Conservation (phyloP, 2,113 vertebrate genomes). For the Macrotus californicus region DNA sequence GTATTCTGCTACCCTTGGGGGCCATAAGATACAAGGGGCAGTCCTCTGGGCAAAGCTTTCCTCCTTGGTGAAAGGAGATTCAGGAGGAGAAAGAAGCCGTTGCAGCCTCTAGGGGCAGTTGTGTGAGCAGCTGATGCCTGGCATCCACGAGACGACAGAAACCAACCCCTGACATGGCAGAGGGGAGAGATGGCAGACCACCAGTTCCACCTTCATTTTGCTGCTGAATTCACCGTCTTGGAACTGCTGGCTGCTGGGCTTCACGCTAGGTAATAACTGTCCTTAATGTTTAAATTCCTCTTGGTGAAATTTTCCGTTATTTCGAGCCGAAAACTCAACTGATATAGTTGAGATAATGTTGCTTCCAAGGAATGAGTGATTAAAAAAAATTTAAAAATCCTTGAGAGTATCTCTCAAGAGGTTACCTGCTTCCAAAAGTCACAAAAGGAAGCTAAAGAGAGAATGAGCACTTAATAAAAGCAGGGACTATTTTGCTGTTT, state of each 20-base stretch:
- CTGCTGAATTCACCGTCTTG: background rate
- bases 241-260: background rate
- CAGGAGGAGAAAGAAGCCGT: background rate
- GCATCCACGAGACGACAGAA: accelerated
- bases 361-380: background rate
- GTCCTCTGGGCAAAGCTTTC: background rate
- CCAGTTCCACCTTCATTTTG: background rate
- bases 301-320: background rate
- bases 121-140: background rate
- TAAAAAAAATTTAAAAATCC: background rate
- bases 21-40: background rate
- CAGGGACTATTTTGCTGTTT: background rate
- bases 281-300: background rate
- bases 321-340: background rate
- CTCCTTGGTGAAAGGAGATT: background rate
- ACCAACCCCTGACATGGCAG: background rate
- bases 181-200: background rate
- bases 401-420: background rate
- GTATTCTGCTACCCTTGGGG: background rate
- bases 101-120: background rate
- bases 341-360: background rate
- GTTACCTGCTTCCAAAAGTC: background rate
- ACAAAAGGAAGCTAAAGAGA: background rate
- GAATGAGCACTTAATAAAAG: background rate
- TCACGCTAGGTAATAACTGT: background rate